phyloP scores from a whole-genome alignment of 2,888 invertebrate genomes.

The Amblyjoppa proteus region DNA sequence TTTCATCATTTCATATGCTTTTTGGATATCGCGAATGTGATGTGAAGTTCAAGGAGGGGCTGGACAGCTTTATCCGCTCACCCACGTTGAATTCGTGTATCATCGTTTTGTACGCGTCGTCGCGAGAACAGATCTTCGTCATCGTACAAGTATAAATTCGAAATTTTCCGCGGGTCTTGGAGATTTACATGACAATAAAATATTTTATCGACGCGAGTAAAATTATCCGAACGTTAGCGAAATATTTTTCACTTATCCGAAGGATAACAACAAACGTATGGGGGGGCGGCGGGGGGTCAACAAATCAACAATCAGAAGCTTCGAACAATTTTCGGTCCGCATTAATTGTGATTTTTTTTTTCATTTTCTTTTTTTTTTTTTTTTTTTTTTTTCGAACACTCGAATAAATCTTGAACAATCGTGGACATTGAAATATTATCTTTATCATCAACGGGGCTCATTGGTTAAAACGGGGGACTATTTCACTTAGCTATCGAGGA shows the following conservation, averaged over 20 bases:
- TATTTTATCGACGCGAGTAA: neutral
- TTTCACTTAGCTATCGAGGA: constrained; percentile 4
- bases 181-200: constrained; percentile 16
- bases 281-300: neutral
- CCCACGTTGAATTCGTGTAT: constrained; percentile 29
- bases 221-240: constrained; percentile 3
- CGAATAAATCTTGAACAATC: constrained; percentile 22
- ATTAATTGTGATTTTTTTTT: constrained; percentile 13
- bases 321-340: neutral
- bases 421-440: constrained; percentile 22
- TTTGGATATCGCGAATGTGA: constrained; percentile 44
- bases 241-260: constrained; percentile 15
- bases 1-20: constrained; percentile 41
- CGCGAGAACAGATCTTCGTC: constrained; percentile 32
- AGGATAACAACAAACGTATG: neutral
- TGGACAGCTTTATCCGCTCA: constrained; percentile 38
- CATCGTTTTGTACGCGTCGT: constrained; percentile 28
- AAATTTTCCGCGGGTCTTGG: constrained; percentile 37
- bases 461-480: constrained; percentile 23
- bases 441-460: constrained; percentile 10
- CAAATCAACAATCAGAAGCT: constrained; percentile 2
- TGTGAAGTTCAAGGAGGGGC: constrained; percentile 42
- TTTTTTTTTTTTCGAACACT: constrained; percentile 21
- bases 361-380: neutral
- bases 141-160: constrained; percentile 18